phyloP scores from a whole-genome alignment of 92 coral and sea anemone genomes.

The Pocillopora meandrina region DNA sequence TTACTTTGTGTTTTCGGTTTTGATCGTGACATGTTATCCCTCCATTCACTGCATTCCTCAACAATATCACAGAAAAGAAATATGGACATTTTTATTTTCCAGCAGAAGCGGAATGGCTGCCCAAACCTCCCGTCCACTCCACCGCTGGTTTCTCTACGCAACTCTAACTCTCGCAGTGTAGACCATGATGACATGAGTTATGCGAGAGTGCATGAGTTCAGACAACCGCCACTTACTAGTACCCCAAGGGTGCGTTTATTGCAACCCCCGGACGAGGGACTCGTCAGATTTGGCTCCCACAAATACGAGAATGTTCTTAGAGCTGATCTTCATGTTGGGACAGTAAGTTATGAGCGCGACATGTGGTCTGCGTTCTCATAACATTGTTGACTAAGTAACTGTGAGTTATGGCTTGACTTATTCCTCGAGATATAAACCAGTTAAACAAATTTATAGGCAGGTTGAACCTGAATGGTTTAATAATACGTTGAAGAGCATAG shows the following conservation, averaged over 20 bases:
- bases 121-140: slow-evolving; percentile 46
- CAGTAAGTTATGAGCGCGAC: slow-evolving; percentile 7
- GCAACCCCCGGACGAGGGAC: slow-evolving; percentile 25
- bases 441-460: no score
- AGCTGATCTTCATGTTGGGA: not conserved
- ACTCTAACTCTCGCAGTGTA: not conserved
- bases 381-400: no score
- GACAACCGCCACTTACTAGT: not conserved
- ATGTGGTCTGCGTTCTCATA: not conserved
- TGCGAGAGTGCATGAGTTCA: slow-evolving; percentile 13
- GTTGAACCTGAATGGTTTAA: no score
- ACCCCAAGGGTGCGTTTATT: slow-evolving; percentile 18
- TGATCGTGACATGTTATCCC: not conserved
- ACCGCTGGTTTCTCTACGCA: not conserved
- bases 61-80: no score
- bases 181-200: slow-evolving; percentile 26
- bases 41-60: not conserved
- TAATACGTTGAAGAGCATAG: no score
- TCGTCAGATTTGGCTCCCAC: slow-evolving; percentile 6
- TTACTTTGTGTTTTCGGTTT: not conserved
- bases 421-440: no score
- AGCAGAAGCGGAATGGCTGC: slow-evolving; percentile 24
- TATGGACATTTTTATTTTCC: not conserved
- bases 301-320: slow-evolving; percentile 27
- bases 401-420: no score